Evolutionary conservation across 1,140 invertebrate genomes (phyloP), one percentile per base, ranked within the genome.

Genomic region (Euura saliciscinereae): DNA sequence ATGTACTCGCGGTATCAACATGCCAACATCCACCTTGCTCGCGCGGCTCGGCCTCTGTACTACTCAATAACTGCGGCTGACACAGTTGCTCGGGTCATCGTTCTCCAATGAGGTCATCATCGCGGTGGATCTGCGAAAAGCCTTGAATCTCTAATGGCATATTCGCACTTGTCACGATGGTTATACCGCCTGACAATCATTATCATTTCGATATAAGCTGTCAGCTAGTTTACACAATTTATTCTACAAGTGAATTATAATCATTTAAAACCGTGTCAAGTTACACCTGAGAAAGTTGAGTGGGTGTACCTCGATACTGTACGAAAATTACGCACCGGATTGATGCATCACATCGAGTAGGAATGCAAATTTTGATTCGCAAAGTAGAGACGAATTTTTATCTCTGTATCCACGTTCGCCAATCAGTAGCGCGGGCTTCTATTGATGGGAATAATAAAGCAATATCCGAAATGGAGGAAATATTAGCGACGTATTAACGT

Each of bases 391-490:
- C n/a, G 28, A 28, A 1, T 28, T 28, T 28, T 28, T 1, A 28
- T 28, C 28, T 28, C 28, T 28, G 28, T 28, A 28, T 28, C 28
- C 28, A 28, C 28, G 28, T 28, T 28, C 28, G 28, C 28, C 1
- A 28, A 28, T 28, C 28, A 28, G 28, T 28, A 1, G 28, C 28
- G 28, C 28, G 28, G 28, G 28, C 28, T 28, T 28, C 28, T 28
- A 28, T 28, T 28, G 28, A 28, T 28, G 28, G 28, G 76, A 83
- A 83, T 82, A 84, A 84, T 82, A 75, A 78, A 80, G 78, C 78
- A 77, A 79, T 83, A 82, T 80, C 76, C 74, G 79, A 68, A 79
- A 78, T 75, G 77, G 77, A 77, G 76, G 75, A 81, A 83, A 83
- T 83, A 84, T 84, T 79, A 84, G 74, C 73, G 79, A 71, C 68